Evolutionary conservation across 2,113 vertebrate species (phyloP).

Genomic region (Saguinus imperator): DNA sequence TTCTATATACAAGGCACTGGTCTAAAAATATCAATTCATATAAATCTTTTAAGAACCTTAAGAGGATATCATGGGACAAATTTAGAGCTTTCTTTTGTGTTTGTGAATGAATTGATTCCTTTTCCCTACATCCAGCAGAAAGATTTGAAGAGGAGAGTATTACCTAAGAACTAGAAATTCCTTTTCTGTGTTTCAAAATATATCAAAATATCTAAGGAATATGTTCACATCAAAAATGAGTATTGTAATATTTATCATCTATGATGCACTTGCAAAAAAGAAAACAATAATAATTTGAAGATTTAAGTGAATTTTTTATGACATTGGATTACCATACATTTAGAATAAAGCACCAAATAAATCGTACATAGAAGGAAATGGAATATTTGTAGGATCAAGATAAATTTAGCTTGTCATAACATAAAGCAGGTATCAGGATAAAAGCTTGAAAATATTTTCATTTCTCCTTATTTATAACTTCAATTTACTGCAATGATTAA

Average conservation of each 20-base stretch:
- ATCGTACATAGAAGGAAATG: not conserved
- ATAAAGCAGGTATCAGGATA: constrained; percentile 2
- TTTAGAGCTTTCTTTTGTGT: not conserved
- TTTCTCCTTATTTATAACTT: constrained; percentile 2
- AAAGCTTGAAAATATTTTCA: not conserved
- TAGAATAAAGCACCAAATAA: not conserved
- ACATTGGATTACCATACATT: not conserved
- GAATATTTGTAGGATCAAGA: not conserved
- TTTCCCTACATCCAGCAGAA: not conserved
- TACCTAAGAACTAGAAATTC: not conserved
- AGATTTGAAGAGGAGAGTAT: not conserved
- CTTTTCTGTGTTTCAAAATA: not conserved
- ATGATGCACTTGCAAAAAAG: not conserved
- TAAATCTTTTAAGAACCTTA: constrained; percentile 23
- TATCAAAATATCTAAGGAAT: not conserved
- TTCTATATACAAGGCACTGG: not conserved
- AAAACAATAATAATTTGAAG: not conserved
- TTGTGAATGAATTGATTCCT: not conserved
- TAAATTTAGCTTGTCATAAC: constrained; percentile 28
- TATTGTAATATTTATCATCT: not conserved
- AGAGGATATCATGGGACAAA: not conserved
- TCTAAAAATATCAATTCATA: constrained; percentile 42
- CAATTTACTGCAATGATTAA: constrained; percentile 1
- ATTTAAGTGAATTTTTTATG: not conserved
- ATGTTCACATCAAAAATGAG: not conserved